These are phyloP conservation scores for Ornithoptera alexandrae DNA, from an alignment of 2,888 invertebrate genomes.

Conservation along the genomic window DNA sequence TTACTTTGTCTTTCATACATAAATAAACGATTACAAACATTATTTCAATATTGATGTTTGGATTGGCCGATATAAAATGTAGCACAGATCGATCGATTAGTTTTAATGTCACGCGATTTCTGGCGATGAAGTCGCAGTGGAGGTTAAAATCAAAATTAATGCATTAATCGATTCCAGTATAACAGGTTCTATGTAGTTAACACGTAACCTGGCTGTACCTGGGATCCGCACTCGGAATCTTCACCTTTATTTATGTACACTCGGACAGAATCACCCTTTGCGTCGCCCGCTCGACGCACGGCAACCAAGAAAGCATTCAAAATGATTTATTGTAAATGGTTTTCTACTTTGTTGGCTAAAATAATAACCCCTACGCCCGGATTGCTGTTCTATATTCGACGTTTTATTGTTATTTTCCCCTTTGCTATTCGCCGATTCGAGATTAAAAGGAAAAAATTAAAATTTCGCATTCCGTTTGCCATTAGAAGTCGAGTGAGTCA, in stretches of 20 bases:
- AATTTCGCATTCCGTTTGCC: conserved; percentile 64
- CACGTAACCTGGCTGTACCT: conserved; percentile 63
- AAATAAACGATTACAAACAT: conserved; percentile 32
- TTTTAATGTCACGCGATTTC: conserved; percentile 23
- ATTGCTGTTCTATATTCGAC: conserved; percentile 74
- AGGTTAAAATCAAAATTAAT: conserved; percentile 5
- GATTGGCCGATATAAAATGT: conserved; percentile 27
- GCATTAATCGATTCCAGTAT: conserved; percentile 39
- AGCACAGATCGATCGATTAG: conserved; percentile 28
- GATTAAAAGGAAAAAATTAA: conserved; percentile 52
- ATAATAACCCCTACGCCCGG: conserved; percentile 71
- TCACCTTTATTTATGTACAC: conserved; percentile 78
- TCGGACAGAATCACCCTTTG: conserved; percentile 79
- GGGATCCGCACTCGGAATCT: conserved; percentile 72
- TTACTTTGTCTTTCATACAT: conserved; percentile 17
- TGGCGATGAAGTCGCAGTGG: not conserved
- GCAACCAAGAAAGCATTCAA: conserved; percentile 78
- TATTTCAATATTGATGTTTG: conserved; percentile 24
- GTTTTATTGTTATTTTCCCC: conserved; percentile 70
- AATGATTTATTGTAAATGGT: conserved; percentile 81
- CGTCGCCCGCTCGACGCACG: conserved; percentile 74
- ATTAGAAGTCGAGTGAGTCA: conserved; percentile 52
- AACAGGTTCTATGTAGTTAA: conserved; percentile 37
- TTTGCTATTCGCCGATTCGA: conserved; percentile 58
- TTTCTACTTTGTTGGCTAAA: conserved; percentile 81